Percentiles rank a stretch among this genome's conserved stretches.
Conservation (phyloP, 2,113 vertebrate genomes). For the Tenrec ecaudatus region DNA sequence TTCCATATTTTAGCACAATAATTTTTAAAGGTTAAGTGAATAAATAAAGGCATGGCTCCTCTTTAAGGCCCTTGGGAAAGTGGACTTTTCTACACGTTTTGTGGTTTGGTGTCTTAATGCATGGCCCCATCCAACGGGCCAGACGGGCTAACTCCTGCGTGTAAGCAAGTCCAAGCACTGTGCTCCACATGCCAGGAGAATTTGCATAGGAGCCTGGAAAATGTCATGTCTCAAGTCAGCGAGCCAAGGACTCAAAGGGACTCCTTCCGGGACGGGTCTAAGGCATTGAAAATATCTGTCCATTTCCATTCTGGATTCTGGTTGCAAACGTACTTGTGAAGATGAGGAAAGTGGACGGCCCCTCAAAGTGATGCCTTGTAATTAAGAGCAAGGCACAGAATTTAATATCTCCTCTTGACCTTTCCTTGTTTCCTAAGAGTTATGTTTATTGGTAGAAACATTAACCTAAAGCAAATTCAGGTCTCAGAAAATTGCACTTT, state of each 20-base stretch:
- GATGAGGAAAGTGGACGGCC: background rate
- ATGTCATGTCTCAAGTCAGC: background rate
- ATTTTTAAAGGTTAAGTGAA: background rate
- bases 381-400: background rate
- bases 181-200: background rate
- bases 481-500: background rate
- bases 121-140: background rate
- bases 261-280: background rate
- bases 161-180: background rate
- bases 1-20: background rate
- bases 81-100: background rate
- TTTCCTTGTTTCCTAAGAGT: background rate
- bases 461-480: background rate
- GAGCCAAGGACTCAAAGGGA: background rate
- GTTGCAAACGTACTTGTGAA: background rate
- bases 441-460: background rate
- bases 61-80: background rate
- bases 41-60: background rate
- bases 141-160: background rate
- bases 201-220: background rate
- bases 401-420: background rate
- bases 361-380: background rate
- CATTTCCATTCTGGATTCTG: conserved; percentile 40
- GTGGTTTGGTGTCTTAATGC: background rate
- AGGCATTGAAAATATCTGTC: background rate